phyloP scores from a whole-genome alignment of 30 jellyfish, hydroid and myxozoan genomes.

The Haliclystus octoradiatus region DNA sequence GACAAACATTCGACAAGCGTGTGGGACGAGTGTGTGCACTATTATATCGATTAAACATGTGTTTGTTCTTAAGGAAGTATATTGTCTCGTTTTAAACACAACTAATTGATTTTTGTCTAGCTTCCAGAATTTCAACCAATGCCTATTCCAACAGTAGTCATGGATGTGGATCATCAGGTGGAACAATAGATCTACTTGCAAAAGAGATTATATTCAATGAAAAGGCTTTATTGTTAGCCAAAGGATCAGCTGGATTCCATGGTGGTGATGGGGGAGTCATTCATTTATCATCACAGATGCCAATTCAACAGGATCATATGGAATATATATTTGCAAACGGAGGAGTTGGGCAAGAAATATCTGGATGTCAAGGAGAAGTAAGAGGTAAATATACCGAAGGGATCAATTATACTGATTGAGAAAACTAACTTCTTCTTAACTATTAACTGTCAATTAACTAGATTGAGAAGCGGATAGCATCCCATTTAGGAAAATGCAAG shows the following conservation, averaged over 20 bases:
- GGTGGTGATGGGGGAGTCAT: not conserved
- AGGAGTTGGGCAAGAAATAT: not conserved
- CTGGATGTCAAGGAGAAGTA: not conserved
- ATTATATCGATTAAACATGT: no score
- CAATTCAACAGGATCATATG: not conserved
- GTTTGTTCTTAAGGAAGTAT: no score
- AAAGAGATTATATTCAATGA: constrained; percentile 10
- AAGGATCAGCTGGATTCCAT: not conserved
- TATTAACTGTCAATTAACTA: no score
- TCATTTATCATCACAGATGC: not conserved
- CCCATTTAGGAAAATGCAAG: no score
- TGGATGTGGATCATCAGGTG: constrained; percentile 78
- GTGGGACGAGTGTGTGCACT: no score
- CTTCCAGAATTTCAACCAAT: constrained; percentile 40
- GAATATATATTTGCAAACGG: not conserved
- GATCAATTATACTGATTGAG: no score
- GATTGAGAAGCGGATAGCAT: no score
- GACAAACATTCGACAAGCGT: no score
- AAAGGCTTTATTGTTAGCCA: not conserved
- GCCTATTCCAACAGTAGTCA: constrained; percentile 6
- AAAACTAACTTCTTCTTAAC: no score
- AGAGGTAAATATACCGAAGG: no score
- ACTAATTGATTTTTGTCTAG: no score
- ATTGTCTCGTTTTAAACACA: no score
- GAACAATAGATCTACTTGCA: constrained; percentile 53